These are phyloP conservation scores for Drosophila ironensis DNA, from an alignment of 1,140 invertebrate species.

Conservation along the genomic window DNA sequence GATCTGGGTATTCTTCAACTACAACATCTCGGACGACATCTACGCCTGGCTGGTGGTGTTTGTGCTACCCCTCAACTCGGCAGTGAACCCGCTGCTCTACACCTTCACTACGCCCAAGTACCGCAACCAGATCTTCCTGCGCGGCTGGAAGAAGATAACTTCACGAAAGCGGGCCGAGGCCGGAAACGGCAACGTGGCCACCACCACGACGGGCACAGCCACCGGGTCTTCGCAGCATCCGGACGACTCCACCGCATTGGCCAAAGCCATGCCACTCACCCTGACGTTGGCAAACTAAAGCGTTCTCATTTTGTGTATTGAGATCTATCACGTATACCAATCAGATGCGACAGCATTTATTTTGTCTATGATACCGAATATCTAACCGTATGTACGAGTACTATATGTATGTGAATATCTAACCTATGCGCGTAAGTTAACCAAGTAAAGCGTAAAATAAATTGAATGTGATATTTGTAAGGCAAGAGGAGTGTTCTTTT, in stretches of 20 bases:
- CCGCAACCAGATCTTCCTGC: conserved; percentile 82
- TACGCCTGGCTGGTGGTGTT: conserved; percentile 90
- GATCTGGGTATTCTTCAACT: conserved; percentile 85
- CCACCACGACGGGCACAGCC: conserved; percentile 69
- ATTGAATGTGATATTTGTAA: conserved; percentile 78
- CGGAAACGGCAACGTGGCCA: conserved; percentile 58
- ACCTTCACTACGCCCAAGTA: conserved; percentile 90
- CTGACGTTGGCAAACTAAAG: conserved; percentile 46
- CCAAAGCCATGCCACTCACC: conserved; percentile 57
- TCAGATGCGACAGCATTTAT: conserved; percentile 37
- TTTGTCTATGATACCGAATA: conserved; percentile 54
- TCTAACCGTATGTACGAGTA: conserved; percentile 34
- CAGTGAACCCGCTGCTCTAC: conserved; percentile 90
- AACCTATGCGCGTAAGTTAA: conserved; percentile 57
- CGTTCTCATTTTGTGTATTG: background rate
- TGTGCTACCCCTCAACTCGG: conserved; percentile 90
- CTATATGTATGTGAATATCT: conserved; percentile 28
- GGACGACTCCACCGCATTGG: conserved; percentile 57
- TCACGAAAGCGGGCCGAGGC: conserved; percentile 61
- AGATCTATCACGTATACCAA: conserved; percentile 20
- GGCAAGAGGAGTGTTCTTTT: background rate
- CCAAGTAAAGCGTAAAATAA: conserved; percentile 63
- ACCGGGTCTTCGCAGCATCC: conserved; percentile 75
- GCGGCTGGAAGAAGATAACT: conserved; percentile 80
- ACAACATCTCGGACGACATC: conserved; percentile 85